phyloP scores from a whole-genome alignment of 2,797 vertebrate genomes.

The Tarsius wallacei region DNA sequence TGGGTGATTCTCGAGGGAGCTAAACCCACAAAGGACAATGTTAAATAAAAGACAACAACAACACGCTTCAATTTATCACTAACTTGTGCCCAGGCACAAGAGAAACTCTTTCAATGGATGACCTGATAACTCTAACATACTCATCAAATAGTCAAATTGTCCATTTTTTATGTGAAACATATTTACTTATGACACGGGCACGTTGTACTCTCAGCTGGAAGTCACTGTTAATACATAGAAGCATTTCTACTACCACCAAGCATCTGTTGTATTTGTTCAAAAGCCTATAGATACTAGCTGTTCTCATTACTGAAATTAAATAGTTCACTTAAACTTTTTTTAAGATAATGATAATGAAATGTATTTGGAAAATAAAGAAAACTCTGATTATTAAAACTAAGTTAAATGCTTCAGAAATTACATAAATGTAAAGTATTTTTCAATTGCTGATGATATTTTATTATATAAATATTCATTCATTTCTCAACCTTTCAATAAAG shows the following conservation, averaged over 20 bases:
- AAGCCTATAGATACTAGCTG: neutral
- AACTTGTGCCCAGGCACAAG: neutral
- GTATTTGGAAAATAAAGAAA: neutral
- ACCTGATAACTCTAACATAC: neutral
- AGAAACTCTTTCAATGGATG: neutral
- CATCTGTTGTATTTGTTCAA: neutral
- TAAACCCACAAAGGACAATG: neutral
- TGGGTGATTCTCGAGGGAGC: neutral
- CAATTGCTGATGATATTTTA: neutral
- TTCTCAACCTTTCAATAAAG: neutral
- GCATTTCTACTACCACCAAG: neutral
- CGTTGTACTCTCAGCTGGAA: neutral
- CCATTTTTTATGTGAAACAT: neutral
- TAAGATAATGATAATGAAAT: constrained; percentile 3
- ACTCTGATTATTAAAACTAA: constrained; percentile 18
- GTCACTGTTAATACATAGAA: neutral
- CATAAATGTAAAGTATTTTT: neutral
- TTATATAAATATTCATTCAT: neutral
- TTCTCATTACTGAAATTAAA: neutral
- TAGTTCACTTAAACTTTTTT: constrained; percentile 21
- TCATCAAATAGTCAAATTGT: neutral
- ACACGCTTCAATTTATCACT: neutral
- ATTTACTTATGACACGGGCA: neutral
- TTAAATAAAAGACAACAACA: neutral
- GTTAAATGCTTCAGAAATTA: constrained; percentile 5